Conservation (phyloP, 2,113 vertebrate species). For the Rhinoptilus africanus region DNA sequence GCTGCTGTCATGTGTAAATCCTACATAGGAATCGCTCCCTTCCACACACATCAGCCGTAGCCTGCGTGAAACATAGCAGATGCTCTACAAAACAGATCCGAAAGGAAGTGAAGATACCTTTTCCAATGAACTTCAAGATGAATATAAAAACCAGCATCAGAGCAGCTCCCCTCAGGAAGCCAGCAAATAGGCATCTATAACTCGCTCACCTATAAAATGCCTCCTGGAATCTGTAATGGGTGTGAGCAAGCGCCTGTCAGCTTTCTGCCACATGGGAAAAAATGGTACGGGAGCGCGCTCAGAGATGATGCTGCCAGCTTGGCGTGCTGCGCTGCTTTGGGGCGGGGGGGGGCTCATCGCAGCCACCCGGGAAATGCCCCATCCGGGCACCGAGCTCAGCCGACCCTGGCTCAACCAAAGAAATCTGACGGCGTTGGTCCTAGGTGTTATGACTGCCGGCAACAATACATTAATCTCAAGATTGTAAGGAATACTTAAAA, state of each 20-base stretch:
- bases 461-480: neutral
- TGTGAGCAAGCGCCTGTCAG: neutral
- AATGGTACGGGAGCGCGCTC: neutral
- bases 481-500: neutral
- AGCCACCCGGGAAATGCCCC: neutral
- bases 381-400: fast-evolving
- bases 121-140: neutral
- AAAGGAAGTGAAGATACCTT: constrained; percentile 27
- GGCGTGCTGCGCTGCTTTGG: neutral
- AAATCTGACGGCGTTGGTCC: neutral
- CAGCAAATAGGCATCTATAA: neutral
- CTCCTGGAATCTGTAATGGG: neutral
- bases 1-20: constrained; percentile 43
- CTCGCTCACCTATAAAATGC: neutral
- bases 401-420: neutral
- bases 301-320: neutral
- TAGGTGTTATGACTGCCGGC: neutral
- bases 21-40: neutral
- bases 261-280: neutral
- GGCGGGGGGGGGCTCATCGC: fast-evolving
- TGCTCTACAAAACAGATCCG: neutral
- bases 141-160: neutral
- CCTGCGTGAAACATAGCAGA: constrained; percentile 20
- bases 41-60: constrained; percentile 12
- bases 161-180: neutral